Conservation (phyloP, 2,888 invertebrate species). For the Invenusta paracnida region DNA sequence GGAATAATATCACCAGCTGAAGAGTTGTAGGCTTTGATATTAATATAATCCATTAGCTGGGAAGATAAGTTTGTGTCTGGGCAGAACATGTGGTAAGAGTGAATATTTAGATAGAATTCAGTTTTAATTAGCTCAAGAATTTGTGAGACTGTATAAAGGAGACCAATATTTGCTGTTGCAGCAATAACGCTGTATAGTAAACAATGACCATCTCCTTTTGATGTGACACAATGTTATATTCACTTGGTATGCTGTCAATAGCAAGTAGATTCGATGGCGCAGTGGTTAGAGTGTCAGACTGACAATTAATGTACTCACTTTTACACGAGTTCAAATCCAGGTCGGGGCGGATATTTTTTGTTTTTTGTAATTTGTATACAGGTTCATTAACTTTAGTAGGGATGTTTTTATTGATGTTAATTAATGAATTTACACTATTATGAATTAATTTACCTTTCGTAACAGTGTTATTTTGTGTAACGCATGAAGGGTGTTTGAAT, state of each 20-base stretch:
- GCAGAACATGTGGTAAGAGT: slow-evolving; percentile 19
- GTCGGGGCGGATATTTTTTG: too few relatives aligned
- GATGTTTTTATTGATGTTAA: not conserved
- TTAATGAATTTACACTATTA: not conserved
- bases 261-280: not conserved
- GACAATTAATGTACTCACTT: not conserved
- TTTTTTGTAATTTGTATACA: too few relatives aligned
- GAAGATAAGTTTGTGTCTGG: slow-evolving; percentile 17
- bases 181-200: not conserved
- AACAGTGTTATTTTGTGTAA: not conserved
- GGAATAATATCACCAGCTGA: slow-evolving; percentile 12
- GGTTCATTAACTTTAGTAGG: slow-evolving; percentile 14
- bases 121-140: not conserved
- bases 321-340: slow-evolving; percentile 5
- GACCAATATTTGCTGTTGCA: slow-evolving; percentile 21
- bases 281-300: not conserved
- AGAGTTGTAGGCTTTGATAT: slow-evolving; percentile 1
- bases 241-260: not conserved
- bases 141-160: slow-evolving; percentile 11
- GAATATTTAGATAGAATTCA: not conserved
- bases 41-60: slow-evolving; percentile 4
- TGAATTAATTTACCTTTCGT: not conserved
- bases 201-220: slow-evolving; percentile 5
- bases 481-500: not conserved
- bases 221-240: not conserved